Conservation (phyloP, 1,140 invertebrate species). For the Melipona quadrifasciata region DNA sequence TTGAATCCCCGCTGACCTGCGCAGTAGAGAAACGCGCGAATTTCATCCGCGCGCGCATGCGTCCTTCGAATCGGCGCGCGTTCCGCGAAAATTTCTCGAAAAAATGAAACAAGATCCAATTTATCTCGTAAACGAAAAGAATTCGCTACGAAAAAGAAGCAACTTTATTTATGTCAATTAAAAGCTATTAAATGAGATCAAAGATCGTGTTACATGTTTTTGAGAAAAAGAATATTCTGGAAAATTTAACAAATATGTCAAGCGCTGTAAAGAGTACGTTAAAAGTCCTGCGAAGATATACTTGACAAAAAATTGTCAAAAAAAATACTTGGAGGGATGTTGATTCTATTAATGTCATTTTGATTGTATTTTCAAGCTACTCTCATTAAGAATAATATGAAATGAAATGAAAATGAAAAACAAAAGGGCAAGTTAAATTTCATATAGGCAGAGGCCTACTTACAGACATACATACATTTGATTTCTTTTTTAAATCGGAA, state of each 20-base stretch:
- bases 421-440: not conserved
- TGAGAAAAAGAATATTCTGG: not conserved
- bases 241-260: not conserved
- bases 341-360: not conserved
- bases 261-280: not conserved
- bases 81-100: not conserved
- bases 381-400: not conserved
- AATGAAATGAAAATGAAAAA: not conserved
- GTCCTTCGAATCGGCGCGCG: not conserved
- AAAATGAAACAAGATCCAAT: not conserved
- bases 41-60: constrained; percentile 27
- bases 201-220: not conserved
- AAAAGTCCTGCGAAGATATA: not conserved
- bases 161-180: not conserved
- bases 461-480: not conserved
- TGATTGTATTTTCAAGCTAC: not conserved
- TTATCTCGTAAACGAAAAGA: not conserved
- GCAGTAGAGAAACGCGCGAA: constrained; percentile 20
- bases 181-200: not conserved
- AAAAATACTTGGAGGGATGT: not conserved
- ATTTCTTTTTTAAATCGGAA: not conserved
- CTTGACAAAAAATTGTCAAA: not conserved
- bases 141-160: not conserved
- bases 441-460: too few species aligned
- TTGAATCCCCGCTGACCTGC: not conserved